These are phyloP conservation scores for Spialia ferax DNA, from an alignment of 2,888 invertebrate genomes.

Conservation along the genomic window DNA sequence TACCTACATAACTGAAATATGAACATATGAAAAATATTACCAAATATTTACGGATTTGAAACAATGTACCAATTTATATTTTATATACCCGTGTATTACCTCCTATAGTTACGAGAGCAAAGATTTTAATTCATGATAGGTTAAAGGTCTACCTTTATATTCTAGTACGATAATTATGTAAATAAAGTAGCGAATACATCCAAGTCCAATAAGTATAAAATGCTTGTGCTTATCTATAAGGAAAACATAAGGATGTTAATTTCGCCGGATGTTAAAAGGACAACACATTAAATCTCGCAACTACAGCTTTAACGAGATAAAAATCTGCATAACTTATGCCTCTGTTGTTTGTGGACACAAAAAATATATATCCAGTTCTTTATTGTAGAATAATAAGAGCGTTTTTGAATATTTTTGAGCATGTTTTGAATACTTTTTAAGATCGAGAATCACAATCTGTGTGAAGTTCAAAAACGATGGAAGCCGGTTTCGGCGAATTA, in stretches of 20 bases:
- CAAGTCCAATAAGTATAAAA: constrained; percentile 7
- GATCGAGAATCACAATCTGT: too few relatives aligned
- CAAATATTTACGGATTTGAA: too few relatives aligned
- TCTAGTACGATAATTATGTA: not conserved
- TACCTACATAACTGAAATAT: too few relatives aligned
- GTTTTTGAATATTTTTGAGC: not conserved
- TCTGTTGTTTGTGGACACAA: constrained; percentile 38
- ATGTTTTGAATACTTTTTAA: too few relatives aligned
- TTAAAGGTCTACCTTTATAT: too few relatives aligned
- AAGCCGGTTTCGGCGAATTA: too few relatives aligned
- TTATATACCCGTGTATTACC: too few relatives aligned
- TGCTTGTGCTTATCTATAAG: not conserved
- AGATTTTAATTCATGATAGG: too few relatives aligned
- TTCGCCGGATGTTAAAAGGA: constrained; percentile 13
- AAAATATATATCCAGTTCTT: constrained; percentile 1
- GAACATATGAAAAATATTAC: too few relatives aligned
- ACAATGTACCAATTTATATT: too few relatives aligned
- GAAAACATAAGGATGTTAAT: constrained; percentile 8
- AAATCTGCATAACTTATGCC: constrained; percentile 71
- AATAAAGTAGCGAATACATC: not conserved
- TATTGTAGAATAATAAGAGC: not conserved
- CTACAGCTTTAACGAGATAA: constrained; percentile 70
- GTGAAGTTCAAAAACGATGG: too few relatives aligned
- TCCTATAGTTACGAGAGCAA: too few relatives aligned
- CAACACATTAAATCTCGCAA: constrained; percentile 12